Base-by-base conservation (phyloP, 2,113 vertebrate genomes). In the Neolamprologus sp. region DNA sequence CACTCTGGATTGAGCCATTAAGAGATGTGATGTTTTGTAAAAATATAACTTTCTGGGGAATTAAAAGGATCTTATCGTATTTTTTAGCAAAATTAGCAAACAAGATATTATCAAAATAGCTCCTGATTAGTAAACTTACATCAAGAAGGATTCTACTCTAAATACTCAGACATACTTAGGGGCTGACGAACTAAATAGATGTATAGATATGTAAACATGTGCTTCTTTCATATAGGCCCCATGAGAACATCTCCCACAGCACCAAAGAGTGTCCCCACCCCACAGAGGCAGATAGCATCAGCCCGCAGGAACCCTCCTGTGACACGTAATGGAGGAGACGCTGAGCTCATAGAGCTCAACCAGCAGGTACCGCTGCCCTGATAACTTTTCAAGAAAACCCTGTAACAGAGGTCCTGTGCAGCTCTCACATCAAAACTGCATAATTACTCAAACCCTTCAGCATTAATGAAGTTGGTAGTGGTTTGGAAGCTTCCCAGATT, bases 221-320 rank as follows among this genome's bases (percentile, higher is more conserved):
- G 23, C 82, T 33, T 92, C 7, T 88, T 78, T 87, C 17, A 80
- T 84, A 7, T 89, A 98, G 98, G 97, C 58, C 97, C 97, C 73
- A 97, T 98, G 96, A 97, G 98, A 94, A 99, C 97, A 14, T 98
- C 98, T 68, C 98, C 98, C 71, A 98, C 98, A 1, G 96, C 95
- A 87, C 98, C 97, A 42, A 99, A 99, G 95, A 97, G 21, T 35
- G 97, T 96, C 54, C 97, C 96, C 6, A 51, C 96, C 42, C 95
- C 97, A 0, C 97, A 95, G 33, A 96, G 97, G 35, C 94, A 97
- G 91, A 96, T 96, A 68, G 71, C 96, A 31, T 93, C 97, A 86
- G 79, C 95, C 6, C 96, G 97, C 92, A 98, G 97, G 95, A 97
- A 92, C 55, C 87, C 94, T 2, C 96, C 95, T 0, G 85, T 96